Evolutionary conservation across 2,113 vertebrate genomes (phyloP).

Genomic region (Tragelaphus imberbis): DNA sequence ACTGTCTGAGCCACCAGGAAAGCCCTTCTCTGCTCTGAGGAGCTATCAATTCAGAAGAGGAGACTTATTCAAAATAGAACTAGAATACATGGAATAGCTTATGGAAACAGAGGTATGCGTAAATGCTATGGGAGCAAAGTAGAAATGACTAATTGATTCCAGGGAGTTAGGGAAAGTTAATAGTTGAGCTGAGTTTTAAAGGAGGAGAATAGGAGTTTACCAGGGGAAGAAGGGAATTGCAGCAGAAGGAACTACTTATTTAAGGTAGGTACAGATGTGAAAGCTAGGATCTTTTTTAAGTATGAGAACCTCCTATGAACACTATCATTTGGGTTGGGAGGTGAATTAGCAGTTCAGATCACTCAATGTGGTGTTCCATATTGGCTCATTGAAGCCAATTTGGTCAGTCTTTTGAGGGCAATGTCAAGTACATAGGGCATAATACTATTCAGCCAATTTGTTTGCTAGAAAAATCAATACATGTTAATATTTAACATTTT

Average conservation of each 20-base stretch:
- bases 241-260: neutral
- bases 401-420: neutral
- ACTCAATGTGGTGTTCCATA: neutral
- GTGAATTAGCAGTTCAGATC: neutral
- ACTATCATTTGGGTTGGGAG: neutral
- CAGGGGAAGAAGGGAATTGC: neutral
- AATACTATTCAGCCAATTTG: neutral
- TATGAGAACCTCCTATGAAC: neutral
- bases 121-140: neutral
- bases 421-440: neutral
- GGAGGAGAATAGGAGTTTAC: neutral
- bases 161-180: neutral
- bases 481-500: constrained; percentile 8
- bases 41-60: neutral
- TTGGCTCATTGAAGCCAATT: neutral
- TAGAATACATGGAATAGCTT: neutral
- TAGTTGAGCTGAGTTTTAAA: neutral
- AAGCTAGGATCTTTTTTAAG: neutral
- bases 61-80: neutral
- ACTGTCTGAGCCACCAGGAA: neutral
- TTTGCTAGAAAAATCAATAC: neutral
- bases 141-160: neutral
- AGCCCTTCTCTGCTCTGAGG: neutral
- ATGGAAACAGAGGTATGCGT: neutral
- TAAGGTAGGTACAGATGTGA: neutral